These are phyloP conservation scores for Acleris emargana DNA, from an alignment of 2,888 invertebrate genomes.

Conservation along the genomic window DNA sequence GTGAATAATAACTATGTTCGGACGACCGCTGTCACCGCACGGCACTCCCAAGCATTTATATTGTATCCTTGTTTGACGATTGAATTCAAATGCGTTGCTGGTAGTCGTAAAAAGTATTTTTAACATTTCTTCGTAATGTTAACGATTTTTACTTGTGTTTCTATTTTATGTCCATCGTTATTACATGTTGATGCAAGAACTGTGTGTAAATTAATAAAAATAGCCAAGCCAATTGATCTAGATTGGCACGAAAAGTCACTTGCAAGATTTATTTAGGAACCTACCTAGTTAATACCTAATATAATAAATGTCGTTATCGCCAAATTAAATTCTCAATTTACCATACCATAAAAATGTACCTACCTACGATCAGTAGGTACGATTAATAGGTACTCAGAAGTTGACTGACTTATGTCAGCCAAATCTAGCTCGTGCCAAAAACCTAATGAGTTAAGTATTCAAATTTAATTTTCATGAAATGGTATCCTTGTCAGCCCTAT, in stretches of 20 bases:
- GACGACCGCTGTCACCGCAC: slow-evolving; percentile 51
- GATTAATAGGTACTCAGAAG: too few species aligned
- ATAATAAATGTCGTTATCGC: too few species aligned
- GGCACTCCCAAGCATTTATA: slow-evolving; percentile 44
- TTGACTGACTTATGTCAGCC: not conserved
- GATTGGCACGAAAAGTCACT: too few species aligned
- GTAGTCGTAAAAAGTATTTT: slow-evolving; percentile 34
- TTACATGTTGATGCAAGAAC: not conserved
- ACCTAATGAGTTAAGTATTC: slow-evolving; percentile 13
- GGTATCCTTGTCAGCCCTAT: slow-evolving; percentile 15
- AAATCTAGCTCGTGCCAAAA: slow-evolving; percentile 3
- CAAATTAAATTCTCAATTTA: too few species aligned
- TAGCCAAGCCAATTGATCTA: too few species aligned
- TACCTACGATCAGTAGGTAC: too few species aligned
- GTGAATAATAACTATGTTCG: slow-evolving; percentile 72
- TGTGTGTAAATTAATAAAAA: too few species aligned
- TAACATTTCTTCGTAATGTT: slow-evolving; percentile 31
- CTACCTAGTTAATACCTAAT: too few species aligned
- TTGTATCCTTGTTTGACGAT: slow-evolving; percentile 61
- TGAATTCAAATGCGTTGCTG: slow-evolving; percentile 59
- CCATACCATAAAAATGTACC: too few species aligned
- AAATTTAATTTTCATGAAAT: slow-evolving; percentile 19
- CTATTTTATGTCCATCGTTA: not conserved
- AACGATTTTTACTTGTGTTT: slow-evolving; percentile 32
- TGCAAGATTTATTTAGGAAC: too few species aligned